Evolutionary conservation across 92 coral and sea anemone species (phyloP), one percentile per base, ranked within the genome.

Genomic region (Umimayanthus kanabou): DNA sequence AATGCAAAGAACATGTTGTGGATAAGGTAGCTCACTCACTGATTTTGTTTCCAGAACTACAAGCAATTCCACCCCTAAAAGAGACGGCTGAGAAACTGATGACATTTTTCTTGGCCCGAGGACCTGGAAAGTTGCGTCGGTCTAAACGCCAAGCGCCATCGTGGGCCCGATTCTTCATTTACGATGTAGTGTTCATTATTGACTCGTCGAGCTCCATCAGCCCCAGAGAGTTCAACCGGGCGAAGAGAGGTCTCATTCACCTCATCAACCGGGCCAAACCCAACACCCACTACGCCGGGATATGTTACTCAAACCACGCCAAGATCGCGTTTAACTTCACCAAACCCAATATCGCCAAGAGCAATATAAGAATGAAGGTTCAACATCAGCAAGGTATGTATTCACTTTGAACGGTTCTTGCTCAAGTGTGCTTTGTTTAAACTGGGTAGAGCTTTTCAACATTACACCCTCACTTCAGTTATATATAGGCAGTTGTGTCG

Each of bases 171-270:
- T 83, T 9, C 16, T 82, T 82, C 29, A 16, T 45, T 43, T 83
- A 83, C 78, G 87, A 83, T 45, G 67, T 83, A 28, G 87, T 83
- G 43, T 83, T 83, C 22, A 43, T 83, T 11, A 33, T 83, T 18
- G 87, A 83, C 78, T 55, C 87, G 15, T 83, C 87, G 16, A 83
- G 87, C 37, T 83, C 87, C 77, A 83, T 83, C 30, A 70, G n/a
- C 10, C 87, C 64, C 8, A 30, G 18, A 28, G 87, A 83, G 87
- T 83, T 83, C 15, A 23, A 71, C 2, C 79, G 87, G 8, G 87
- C 77, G 18, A 83, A 83, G 43, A 49, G 87, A 28, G 87, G 77
- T 6, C 76, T 83, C 4, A 13, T 67, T 26, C 87, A 70, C 42
- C 87, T 83, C 77, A 49, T 83, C 65, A 71, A 18, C 28, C 39